Percentiles rank a stretch among this genome's conserved stretches.
These are phyloP conservation scores for Caenorhabditis angaria DNA, from an alignment of 2,888 invertebrate species.

Conservation along the genomic window DNA sequence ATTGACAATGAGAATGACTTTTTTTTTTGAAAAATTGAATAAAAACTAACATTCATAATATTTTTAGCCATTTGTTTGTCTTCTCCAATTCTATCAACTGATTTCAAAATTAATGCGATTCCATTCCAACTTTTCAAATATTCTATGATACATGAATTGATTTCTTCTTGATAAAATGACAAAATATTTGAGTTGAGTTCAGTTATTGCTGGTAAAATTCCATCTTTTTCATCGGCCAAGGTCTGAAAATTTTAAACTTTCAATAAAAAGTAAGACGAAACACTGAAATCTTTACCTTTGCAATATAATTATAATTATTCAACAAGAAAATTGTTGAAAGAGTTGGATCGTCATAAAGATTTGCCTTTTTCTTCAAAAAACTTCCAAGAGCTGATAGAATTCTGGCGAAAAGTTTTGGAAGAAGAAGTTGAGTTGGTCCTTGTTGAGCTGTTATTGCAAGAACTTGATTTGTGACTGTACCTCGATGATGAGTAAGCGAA, in stretches of 20 bases:
- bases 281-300: conserved; percentile 51
- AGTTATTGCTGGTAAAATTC: conserved; percentile 56
- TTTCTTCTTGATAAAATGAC: conserved; percentile 64
- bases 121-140: conserved; percentile 61
- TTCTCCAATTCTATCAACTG: conserved; percentile 42
- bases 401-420: conserved; percentile 55
- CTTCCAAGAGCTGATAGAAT: conserved; percentile 53
- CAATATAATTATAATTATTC: conserved; percentile 69
- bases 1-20: neutral
- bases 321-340: conserved; percentile 49
- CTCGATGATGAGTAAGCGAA: conserved; percentile 50
- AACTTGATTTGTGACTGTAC: conserved; percentile 52
- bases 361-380: conserved; percentile 44
- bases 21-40: conserved; percentile 1
- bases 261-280: no score
- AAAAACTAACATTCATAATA: conserved; percentile 40
- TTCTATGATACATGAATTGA: conserved; percentile 53
- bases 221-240: conserved; percentile 50
- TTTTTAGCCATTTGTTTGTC: conserved; percentile 40
- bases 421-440: conserved; percentile 38
- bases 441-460: conserved; percentile 49
- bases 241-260: conserved; percentile 15
- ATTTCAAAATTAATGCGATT: conserved; percentile 40
- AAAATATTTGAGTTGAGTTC: conserved; percentile 60
- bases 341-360: conserved; percentile 50